Evolutionary conservation across 1,140 invertebrate genomes (phyloP).

Genomic region (Magallana ariakensis): DNA sequence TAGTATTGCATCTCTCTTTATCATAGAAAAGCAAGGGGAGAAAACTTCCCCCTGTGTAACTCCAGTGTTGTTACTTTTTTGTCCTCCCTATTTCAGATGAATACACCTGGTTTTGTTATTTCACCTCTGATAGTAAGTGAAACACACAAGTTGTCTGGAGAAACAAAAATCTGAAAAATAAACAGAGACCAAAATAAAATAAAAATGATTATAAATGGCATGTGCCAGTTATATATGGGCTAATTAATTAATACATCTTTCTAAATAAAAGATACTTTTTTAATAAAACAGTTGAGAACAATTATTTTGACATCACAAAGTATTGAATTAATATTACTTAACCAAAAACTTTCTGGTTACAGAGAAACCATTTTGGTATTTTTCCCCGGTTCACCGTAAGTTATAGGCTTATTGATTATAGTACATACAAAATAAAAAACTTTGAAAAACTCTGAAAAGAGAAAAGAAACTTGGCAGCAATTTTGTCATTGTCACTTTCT

Average conservation of each 20-base stretch:
- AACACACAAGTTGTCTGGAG: conserved; percentile 6
- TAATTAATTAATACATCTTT: not conserved
- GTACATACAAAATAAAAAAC: not conserved
- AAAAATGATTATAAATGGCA: too few species aligned
- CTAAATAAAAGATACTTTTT: too few species aligned
- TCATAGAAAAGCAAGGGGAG: not conserved
- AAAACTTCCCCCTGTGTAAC: not conserved
- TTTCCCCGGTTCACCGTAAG: conserved; percentile 25
- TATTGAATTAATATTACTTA: not conserved
- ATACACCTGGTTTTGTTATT: conserved; percentile 40
- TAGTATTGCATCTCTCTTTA: not conserved
- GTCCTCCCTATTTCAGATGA: conserved; percentile 33
- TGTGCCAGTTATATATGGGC: too few species aligned
- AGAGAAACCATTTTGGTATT: conserved; percentile 41
- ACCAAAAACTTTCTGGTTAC: conserved; percentile 20
- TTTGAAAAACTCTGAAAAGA: not conserved
- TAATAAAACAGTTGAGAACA: too few species aligned
- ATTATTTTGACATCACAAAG: not conserved
- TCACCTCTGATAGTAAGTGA: conserved; percentile 43
- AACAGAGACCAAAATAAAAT: not conserved
- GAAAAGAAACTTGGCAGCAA: not conserved
- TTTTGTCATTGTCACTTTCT: not conserved
- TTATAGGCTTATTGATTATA: not conserved
- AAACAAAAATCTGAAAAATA: conserved; percentile 11
- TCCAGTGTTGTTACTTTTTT: conserved; percentile 22